Evolutionary conservation across 2,888 invertebrate species (phyloP), one percentile per base, ranked within the genome.

Genomic region (Falcaria lacertinaria): DNA sequence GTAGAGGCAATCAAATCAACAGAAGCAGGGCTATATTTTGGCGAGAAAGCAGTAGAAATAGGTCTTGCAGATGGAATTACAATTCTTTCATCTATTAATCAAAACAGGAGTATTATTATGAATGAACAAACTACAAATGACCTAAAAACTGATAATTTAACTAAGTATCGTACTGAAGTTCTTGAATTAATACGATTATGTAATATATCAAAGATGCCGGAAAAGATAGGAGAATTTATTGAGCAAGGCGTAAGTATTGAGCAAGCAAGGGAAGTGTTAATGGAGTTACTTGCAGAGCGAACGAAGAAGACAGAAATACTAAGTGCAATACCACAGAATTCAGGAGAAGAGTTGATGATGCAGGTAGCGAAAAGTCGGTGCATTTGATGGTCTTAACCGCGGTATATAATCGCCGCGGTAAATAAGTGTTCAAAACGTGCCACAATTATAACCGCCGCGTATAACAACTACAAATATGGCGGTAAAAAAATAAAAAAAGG

Each of bases 11-110:
- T 42, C n/a, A 15, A 19, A 42, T 33, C 28, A 33, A 42, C 42
- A 22, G 42, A 42, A 33, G 42, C 42, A 42, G 42, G 42, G 33
- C 42, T 42, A 42, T 42, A 42, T 42, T 42, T 42, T 42, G 42
- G 42, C 33, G 33, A 42, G 42, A 42, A 37, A 32, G 42, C 42
- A 33, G 33, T 42, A 33, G 42, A 42, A 22, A 42, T 42, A 22
- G 42, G 42, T 17, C 42, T 42, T 37, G 42, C 42, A 42, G 42
- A 42, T 15, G 42, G 42, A 42, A 33, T 42, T 14, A 42, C 42
- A 42, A 42, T 37, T 37, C 33, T 42, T 42, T 37, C 32, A 42
- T 42, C 17, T 42, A 42, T 42, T 33, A 42, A 42, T 42, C 37
- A 42, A 33, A 32, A 42, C 33, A 42, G 42, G 42, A 42, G 42